Evolutionary conservation across 2,888 invertebrate genomes (phyloP), one percentile per base, ranked within the genome.

Genomic region (Sinohyriopsis cumingii): DNA sequence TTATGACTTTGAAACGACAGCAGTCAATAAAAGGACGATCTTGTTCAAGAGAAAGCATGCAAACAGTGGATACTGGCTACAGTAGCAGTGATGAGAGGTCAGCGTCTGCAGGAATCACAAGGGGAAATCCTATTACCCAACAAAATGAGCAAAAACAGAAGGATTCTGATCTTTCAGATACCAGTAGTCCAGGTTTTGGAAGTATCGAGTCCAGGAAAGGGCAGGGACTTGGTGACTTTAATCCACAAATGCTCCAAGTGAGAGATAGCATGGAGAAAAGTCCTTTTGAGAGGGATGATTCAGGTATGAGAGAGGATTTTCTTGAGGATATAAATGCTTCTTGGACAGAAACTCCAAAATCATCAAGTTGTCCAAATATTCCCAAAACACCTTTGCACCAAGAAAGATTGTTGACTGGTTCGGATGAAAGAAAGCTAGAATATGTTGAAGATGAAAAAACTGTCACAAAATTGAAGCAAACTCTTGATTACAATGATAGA

Each of bases 21-120:
- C 56, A 63, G 20, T 20, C 28, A 33, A 24, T 7, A 33, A 53
- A 65, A 20, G 55, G 65, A n/a, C 55, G 65, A 54, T 33, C 57
- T 20, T 62, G 69, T 62, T 68, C 65, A 12, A 61, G 68, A 56
- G 66, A 73, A 28, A 71, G 70, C 55, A 53, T 54, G 59, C 61
- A 68, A 22, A 73, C 73, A 19, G 68, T 71, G 15, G 73, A 73
- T 28, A 71, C 73, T 54, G 70, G 70, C 3, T 73, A 73, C 55
- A 68, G 68, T n/a, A 71, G 70, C 61, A 60, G 57, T 63, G 73
- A 73, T 19, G 73, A 73, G 22, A 33, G 63, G 63, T 54, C 53
- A 54, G 53, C 63, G 7, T 54, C 63, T 45, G 53, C 28, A 9
- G 24, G 62, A 20, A 28, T 15, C 45, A 45, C 45, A 45, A 45